Evolutionary conservation across 2,797 vertebrate species (phyloP).

Genomic region (Artibeus lituratus): DNA sequence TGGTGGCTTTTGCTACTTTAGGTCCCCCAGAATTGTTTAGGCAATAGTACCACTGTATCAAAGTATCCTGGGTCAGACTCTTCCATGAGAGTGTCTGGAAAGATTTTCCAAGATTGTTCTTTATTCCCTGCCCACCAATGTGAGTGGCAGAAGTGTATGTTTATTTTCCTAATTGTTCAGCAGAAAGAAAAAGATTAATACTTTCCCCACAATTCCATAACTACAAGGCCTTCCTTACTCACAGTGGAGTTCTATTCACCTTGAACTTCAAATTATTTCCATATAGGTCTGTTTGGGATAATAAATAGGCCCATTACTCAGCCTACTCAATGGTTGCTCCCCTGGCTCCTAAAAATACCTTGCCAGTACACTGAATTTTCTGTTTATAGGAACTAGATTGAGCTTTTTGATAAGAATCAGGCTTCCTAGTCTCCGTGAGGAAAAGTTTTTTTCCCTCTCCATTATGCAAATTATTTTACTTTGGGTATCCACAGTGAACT

Average conservation of each 20-base stretch:
- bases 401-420: constrained; percentile 28
- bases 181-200: not conserved
- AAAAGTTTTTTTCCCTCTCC: not conserved
- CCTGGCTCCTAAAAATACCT: not conserved
- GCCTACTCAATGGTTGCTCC: not conserved
- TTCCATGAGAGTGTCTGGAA: not conserved
- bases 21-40: not conserved
- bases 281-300: not conserved
- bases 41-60: not conserved
- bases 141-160: not conserved
- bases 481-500: not conserved
- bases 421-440: constrained; percentile 5
- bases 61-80: not conserved
- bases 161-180: not conserved
- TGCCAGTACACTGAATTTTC: not conserved
- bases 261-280: not conserved
- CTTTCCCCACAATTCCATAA: not conserved
- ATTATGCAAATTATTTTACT: constrained; percentile 33
- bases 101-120: not conserved
- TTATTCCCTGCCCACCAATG: not conserved
- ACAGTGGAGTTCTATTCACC: not conserved
- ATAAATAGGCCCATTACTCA: not conserved
- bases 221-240: not conserved
- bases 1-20: not conserved
- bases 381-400: not conserved